Conservation (phyloP, 1,140 invertebrate species). For the Oedothorax gibbosus region DNA sequence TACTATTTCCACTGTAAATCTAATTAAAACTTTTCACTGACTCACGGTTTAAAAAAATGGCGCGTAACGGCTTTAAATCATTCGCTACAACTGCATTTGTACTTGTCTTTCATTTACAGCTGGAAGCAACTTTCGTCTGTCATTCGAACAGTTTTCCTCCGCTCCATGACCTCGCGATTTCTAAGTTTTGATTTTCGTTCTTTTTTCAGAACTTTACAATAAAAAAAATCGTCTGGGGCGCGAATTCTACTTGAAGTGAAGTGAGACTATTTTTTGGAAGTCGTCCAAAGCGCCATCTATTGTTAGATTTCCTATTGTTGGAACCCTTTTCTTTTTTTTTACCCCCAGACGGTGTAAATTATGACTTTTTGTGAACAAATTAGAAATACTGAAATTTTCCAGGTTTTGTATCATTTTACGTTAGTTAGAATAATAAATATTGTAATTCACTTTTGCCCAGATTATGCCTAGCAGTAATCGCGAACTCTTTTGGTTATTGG, state of each 20-base stretch:
- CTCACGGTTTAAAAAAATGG: neutral
- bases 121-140: neutral
- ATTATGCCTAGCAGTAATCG: no score
- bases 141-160: neutral
- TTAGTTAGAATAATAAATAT: no score
- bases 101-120: neutral
- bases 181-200: neutral
- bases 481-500: no score
- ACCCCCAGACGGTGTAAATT: no score
- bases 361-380: no score
- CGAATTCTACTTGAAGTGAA: neutral
- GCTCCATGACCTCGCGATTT: neutral
- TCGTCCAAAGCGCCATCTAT: slow-evolving; percentile 32
- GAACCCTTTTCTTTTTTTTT: no score
- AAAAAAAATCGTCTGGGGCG: neutral
- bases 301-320: slow-evolving; percentile 3
- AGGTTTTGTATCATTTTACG: no score
- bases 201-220: neutral
- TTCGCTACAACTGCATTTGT: neutral
- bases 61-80: neutral
- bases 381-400: no score
- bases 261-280: neutral
- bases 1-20: neutral
- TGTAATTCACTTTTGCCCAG: no score
- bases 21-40: neutral